Percentiles rank a stretch among this genome's conserved stretches.
Conservation (phyloP, 2,888 invertebrate species). For the Morinoia aosen region DNA sequence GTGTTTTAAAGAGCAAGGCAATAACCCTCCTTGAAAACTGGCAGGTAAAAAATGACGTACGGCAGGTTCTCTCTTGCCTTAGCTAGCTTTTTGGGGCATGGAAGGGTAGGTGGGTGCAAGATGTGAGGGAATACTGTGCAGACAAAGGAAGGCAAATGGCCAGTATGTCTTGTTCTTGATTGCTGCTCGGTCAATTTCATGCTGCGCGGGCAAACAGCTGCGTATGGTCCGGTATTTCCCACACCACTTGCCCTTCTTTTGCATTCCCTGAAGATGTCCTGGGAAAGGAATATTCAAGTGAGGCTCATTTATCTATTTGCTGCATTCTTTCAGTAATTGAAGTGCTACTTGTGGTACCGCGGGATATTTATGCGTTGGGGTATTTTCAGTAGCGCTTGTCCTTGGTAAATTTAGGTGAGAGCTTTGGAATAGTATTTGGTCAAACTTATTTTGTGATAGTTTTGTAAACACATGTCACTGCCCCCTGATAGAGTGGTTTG, state of each 20-base stretch:
- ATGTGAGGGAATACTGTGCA: background rate
- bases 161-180: background rate
- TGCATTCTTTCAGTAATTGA: background rate
- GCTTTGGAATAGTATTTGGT: background rate
- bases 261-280: background rate
- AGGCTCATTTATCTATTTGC: background rate
- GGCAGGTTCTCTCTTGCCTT: background rate
- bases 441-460: too few relatives aligned
- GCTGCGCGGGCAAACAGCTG: background rate
- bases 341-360: background rate
- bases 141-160: background rate
- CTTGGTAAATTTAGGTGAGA: background rate
- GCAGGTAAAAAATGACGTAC: slow-evolving; percentile 23
- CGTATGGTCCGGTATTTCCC: background rate
- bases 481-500: too few relatives aligned
- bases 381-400: background rate
- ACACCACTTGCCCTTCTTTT: background rate
- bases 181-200: background rate
- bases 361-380: background rate
- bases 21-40: slow-evolving; percentile 29
- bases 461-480: too few relatives aligned
- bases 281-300: background rate
- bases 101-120: background rate
- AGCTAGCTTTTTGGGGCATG: background rate
- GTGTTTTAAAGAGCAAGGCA: slow-evolving; percentile 41